Conservation (phyloP, 2,888 invertebrate genomes). For the Seladonia tumulorum region DNA sequence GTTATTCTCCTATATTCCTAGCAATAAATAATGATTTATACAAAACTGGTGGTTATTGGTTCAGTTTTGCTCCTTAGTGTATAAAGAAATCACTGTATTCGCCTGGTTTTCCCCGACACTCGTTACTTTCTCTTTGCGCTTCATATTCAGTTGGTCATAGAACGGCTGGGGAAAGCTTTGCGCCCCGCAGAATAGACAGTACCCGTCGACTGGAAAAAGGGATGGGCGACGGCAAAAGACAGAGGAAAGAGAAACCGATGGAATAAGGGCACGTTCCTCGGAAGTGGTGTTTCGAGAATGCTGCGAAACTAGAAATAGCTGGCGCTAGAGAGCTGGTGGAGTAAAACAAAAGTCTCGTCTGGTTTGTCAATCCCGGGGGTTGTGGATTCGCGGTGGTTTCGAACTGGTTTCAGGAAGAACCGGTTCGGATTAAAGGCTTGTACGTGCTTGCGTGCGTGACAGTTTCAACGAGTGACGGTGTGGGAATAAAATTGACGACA, state of each 20-base stretch:
- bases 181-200: conserved; percentile 43
- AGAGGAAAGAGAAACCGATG: conserved; percentile 22
- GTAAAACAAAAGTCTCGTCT: conserved; percentile 53
- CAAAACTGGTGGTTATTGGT: too few relatives aligned
- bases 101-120: neutral
- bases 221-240: conserved; percentile 45
- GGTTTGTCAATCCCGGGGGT: conserved; percentile 26
- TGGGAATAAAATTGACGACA: neutral
- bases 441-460: neutral
- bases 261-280: conserved; percentile 61
- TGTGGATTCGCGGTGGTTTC: conserved; percentile 42
- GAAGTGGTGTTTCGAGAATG: conserved; percentile 59
- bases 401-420: conserved; percentile 31
- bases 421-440: conserved; percentile 15
- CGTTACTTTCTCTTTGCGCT: conserved; percentile 18
- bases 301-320: conserved; percentile 28
- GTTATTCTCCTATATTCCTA: too few relatives aligned
- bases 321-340: conserved; percentile 11
- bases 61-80: too few relatives aligned
- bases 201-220: conserved; percentile 31
- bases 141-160: conserved; percentile 50
- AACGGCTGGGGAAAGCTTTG: conserved; percentile 38
- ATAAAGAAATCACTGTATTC: too few relatives aligned
- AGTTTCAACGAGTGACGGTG: neutral
- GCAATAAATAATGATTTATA: too few relatives aligned